phyloP scores from a whole-genome alignment of 2,797 vertebrate genomes.

The Triplophysa bombifrons region DNA sequence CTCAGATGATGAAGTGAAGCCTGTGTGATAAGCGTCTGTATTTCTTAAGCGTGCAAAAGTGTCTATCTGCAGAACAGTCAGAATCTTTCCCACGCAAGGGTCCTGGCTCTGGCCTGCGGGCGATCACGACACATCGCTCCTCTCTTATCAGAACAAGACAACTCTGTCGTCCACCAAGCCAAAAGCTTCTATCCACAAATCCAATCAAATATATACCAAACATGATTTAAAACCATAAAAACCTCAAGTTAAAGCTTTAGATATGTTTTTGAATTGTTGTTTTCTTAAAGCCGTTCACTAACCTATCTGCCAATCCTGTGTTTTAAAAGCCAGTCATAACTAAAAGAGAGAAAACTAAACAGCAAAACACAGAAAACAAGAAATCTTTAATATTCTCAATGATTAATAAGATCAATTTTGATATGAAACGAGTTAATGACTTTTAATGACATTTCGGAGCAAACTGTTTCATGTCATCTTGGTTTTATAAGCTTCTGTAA shows the following conservation, averaged over 20 bases:
- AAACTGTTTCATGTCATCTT: neutral
- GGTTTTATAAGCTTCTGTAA: neutral
- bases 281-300: too few relatives aligned
- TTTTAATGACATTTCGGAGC: neutral
- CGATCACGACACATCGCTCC: neutral
- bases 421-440: too few relatives aligned
- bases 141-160: neutral
- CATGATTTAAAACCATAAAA: neutral
- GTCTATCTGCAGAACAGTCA: conserved; percentile 12
- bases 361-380: neutral
- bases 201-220: neutral
- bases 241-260: too few relatives aligned
- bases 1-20: conserved; percentile 33
- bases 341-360: too few relatives aligned
- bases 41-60: conserved; percentile 20
- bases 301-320: too few relatives aligned
- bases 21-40: conserved; percentile 5
- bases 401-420: too few relatives aligned
- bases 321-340: too few relatives aligned
- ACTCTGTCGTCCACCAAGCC: neutral
- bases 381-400: neutral
- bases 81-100: conserved; percentile 11
- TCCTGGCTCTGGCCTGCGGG: neutral
- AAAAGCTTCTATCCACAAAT: neutral
- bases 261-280: too few relatives aligned